Evolutionary conservation across 2,797 vertebrate genomes (phyloP), one percentile per base, ranked within the genome.

Genomic region (Amniataba percoides): DNA sequence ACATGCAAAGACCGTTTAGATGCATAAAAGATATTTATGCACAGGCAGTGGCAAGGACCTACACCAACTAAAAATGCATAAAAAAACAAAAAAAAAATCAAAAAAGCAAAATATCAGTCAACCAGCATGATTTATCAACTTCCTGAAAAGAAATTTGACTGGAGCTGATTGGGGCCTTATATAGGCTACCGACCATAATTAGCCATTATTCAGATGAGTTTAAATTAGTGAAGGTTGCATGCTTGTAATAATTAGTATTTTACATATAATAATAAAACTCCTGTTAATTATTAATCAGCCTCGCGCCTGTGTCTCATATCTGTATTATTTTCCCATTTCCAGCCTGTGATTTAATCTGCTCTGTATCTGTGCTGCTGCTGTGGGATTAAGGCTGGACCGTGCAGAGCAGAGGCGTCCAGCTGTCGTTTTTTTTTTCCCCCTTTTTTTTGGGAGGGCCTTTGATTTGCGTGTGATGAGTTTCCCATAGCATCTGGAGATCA

Each of bases 401-500:
- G 58, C 74, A 21, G 43, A 10, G 10, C 73, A 45, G 45, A 61
- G 53, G 49, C 76, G 86, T 84, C 90, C 94, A 94, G 90, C 89
- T 94, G 93, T 92, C 91, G 88, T 70, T 81, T 87, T 31, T 31
- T 31, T 31, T 31, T 31, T 31, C 4, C 4, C 4, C 5, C 5
- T 31, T 31, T 31, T 31, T 31, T 81, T 79, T 31, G 59, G 81
- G 74, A 85, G 72, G 80, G 84, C 80, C 86, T 94, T 94, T 92
- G 89, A 93, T 93, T 91, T 79, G 81, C 79, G 65, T 88, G 88
- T 91, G 84, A 91, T 90, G 90, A 81, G 74, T 92, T 87, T 91
- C 80, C 64, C 79, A 61, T 40, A 88, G 84, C 92, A 93, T 94
- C 89, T 92, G 91, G 89, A 93, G 89, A 94, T 94, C 89, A 92